phyloP scores from a whole-genome alignment of 2,888 invertebrate genomes.

The Orchesellides sinensis region DNA sequence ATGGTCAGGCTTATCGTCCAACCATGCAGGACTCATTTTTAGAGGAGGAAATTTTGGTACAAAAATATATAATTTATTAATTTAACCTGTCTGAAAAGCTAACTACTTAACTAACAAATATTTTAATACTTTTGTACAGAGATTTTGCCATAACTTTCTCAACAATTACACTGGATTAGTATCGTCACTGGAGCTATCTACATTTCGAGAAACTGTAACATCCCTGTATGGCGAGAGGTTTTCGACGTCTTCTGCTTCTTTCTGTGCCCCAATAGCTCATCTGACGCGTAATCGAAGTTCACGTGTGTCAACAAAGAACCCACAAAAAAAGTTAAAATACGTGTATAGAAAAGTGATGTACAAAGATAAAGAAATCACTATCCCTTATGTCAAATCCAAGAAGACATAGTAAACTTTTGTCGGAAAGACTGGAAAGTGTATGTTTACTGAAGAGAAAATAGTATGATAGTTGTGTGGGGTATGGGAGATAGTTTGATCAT shows the following conservation, averaged over 20 bases:
- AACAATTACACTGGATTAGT: slow-evolving; percentile 45
- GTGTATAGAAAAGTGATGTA: slow-evolving; percentile 40
- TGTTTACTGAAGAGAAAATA: too few relatives aligned
- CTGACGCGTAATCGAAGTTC: too few relatives aligned
- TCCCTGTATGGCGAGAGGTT: slow-evolving; percentile 44
- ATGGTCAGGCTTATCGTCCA: slow-evolving; percentile 11
- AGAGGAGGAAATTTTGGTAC: slow-evolving; percentile 57
- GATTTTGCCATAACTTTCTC: slow-evolving; percentile 48
- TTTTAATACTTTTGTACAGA: slow-evolving; percentile 29
- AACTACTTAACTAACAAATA: background rate
- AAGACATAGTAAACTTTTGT: too few relatives aligned
- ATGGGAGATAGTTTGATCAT: too few relatives aligned
- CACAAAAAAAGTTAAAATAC: slow-evolving; percentile 14
- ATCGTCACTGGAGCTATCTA: slow-evolving; percentile 14
- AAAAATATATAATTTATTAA: background rate
- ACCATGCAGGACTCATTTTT: slow-evolving; percentile 36
- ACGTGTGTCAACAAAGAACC: too few relatives aligned
- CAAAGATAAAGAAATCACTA: slow-evolving; percentile 41
- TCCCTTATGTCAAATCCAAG: too few relatives aligned
- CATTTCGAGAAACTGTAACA: slow-evolving; percentile 14
- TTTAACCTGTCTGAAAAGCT: too few relatives aligned
- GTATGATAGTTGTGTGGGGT: too few relatives aligned
- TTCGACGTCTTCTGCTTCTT: background rate
- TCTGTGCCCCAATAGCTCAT: too few relatives aligned
- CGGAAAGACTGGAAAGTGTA: too few relatives aligned